Conservation (phyloP, 1,140 invertebrate species). For the Polypedilum pembai region DNA sequence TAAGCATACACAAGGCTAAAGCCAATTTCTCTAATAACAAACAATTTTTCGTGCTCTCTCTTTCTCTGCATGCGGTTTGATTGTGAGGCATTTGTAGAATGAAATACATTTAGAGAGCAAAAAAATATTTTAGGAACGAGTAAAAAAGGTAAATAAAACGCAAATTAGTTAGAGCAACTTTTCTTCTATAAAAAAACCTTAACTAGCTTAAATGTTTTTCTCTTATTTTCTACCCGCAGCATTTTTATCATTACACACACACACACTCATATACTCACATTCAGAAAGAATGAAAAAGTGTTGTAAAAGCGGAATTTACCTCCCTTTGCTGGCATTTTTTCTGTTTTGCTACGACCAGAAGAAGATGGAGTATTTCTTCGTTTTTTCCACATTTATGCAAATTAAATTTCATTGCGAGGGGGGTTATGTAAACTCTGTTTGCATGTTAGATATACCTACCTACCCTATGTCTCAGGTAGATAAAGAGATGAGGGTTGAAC, state of each 20-base stretch:
- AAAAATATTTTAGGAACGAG: neutral
- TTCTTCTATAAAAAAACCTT: neutral
- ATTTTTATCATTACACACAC: neutral
- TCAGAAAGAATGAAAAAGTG: too few relatives aligned
- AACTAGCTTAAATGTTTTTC: constrained; percentile 9
- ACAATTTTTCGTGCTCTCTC: too few relatives aligned
- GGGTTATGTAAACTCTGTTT: neutral
- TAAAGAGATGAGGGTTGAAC: neutral
- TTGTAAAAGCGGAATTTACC: too few relatives aligned
- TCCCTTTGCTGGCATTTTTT: neutral
- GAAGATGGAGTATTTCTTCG: neutral
- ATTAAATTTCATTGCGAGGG: neutral
- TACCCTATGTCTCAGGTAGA: neutral
- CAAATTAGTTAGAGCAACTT: neutral
- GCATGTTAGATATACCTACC: too few relatives aligned
- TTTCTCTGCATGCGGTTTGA: too few relatives aligned
- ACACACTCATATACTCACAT: neutral
- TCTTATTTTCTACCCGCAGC: neutral
- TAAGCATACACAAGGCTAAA: too few relatives aligned
- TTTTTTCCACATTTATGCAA: constrained; percentile 18
- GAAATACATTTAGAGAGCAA: neutral
- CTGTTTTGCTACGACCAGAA: neutral
- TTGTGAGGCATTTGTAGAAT: too few relatives aligned
- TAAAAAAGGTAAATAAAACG: neutral
- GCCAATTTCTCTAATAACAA: too few relatives aligned